Evolutionary conservation across 2,113 vertebrate species (phyloP), one percentile per base, ranked within the genome.

Genomic region (Synchiropus splendidus): DNA sequence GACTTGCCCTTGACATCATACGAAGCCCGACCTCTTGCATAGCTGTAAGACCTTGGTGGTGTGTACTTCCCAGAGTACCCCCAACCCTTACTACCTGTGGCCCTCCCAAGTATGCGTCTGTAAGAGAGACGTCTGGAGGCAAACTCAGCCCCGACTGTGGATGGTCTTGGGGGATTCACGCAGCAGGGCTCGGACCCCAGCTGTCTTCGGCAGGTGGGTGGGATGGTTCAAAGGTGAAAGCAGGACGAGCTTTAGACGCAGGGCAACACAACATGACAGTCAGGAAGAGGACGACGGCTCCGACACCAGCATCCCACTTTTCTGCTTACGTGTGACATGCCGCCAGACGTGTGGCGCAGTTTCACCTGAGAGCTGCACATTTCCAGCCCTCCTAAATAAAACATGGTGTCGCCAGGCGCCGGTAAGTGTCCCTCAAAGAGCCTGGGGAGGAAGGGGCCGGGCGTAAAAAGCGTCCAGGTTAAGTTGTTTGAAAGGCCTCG

Each of bases 401-500:
- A 78, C 64, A 78, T 76, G 9, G 50, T 79, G 80, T 83, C 74
- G 61, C 74, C 62, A 64, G 76, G 78, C 78, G 64, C 78, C 74
- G 60, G 67, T 78, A 77, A 79, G 71, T 78, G 80, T 83, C 71
- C 80, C 76, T 79, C 62, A 64, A 74, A 75, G 70, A 71, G 68
- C 70, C 32, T 18, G 60, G 70, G 66, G 70, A 66, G 64, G 64
- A 65, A 67, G 71, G 66, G 61, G 21, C 21, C 38, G 51, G 64
- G 75, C 62, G 59, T 69, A 80, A 74, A 80, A 75, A 80, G 78
- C 81, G 77, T 75, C 68, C 80, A 85, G 85, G 85, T 87, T 87
- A 87, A 87, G 85, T 82, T 86, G 82, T 86, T 86, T 86, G 83
- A 86, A 86, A 86, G 86, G 80, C 74, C 77, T 59, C 65, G 67